Percentiles rank a stretch among this genome's conserved stretches.
Conservation (phyloP, 1,140 invertebrate species). For the Drosophila leontia region DNA sequence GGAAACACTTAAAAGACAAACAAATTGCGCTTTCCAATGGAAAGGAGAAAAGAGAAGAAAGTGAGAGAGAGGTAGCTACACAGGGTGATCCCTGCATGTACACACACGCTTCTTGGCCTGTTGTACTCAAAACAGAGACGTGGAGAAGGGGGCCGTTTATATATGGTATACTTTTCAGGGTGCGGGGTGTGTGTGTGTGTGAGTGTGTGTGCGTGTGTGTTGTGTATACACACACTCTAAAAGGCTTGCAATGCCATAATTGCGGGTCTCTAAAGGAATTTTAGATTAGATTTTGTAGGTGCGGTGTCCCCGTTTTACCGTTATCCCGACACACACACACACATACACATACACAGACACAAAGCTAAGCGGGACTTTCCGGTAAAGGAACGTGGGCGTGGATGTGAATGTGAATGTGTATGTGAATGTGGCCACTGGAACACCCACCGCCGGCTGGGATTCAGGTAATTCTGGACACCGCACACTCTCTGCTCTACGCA, state of each 20-base stretch:
- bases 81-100: slow-evolving; percentile 1
- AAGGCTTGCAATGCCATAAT: slow-evolving; percentile 20
- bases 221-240: slow-evolving; percentile 24
- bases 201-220: slow-evolving; percentile 4
- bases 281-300: slow-evolving; percentile 46
- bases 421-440: neutral
- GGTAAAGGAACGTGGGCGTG: slow-evolving; percentile 19
- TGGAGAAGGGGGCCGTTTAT: neutral
- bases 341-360: neutral
- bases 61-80: neutral
- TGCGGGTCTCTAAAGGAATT: slow-evolving; percentile 43
- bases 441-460: slow-evolving; percentile 20
- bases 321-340: slow-evolving; percentile 6
- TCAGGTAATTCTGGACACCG: slow-evolving; percentile 1
- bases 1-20: neutral
- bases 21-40: neutral
- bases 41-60: too few species aligned
- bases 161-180: slow-evolving; percentile 28
- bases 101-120: slow-evolving; percentile 6
- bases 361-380: neutral
- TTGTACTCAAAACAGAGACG: slow-evolving; percentile 25
- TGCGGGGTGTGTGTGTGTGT: neutral
- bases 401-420: neutral
- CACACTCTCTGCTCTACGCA: slow-evolving; percentile 13
- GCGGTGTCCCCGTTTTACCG: slow-evolving; percentile 19